phyloP scores from a whole-genome alignment of 2,888 invertebrate species.

The Lasioglossum calceatum region DNA sequence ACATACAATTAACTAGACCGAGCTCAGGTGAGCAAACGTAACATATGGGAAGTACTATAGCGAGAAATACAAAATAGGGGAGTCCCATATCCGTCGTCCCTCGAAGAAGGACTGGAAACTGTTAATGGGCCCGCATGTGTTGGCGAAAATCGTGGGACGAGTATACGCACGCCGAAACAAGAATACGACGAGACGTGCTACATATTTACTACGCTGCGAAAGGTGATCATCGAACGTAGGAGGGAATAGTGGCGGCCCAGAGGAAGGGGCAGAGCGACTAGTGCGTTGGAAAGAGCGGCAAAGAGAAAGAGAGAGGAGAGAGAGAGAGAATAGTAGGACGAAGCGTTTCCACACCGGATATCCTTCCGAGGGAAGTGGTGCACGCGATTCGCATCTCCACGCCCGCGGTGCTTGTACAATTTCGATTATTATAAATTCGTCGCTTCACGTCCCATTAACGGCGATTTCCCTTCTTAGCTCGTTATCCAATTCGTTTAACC shows the following conservation, averaged over 20 bases:
- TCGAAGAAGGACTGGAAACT: not conserved
- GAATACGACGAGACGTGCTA: constrained; percentile 37
- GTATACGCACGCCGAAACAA: constrained; percentile 55
- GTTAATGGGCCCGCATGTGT: constrained; percentile 1
- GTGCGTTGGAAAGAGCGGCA: constrained; percentile 21
- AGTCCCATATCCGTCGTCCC: not conserved
- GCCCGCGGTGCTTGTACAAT: constrained; percentile 58
- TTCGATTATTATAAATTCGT: constrained; percentile 58
- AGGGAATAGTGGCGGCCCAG: constrained; percentile 15
- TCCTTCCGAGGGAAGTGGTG: constrained; percentile 79
- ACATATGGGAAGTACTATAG: too few relatives aligned
- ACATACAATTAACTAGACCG: too few relatives aligned
- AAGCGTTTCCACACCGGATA: constrained; percentile 82
- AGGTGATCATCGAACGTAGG: constrained; percentile 55
- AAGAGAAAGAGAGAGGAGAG: constrained; percentile 49
- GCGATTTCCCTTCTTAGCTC: not conserved
- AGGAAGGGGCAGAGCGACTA: not conserved
- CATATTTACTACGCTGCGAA: constrained; percentile 55
- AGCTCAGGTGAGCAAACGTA: too few relatives aligned
- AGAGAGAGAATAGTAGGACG: constrained; percentile 67
- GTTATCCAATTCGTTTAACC: not conserved
- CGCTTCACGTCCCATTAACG: constrained; percentile 21
- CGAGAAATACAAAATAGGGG: not conserved
- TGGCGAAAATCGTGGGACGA: constrained; percentile 18
- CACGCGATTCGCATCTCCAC: constrained; percentile 79